Evolutionary conservation across 2,888 invertebrate species (phyloP).

Genomic region (Patella pellucida): DNA sequence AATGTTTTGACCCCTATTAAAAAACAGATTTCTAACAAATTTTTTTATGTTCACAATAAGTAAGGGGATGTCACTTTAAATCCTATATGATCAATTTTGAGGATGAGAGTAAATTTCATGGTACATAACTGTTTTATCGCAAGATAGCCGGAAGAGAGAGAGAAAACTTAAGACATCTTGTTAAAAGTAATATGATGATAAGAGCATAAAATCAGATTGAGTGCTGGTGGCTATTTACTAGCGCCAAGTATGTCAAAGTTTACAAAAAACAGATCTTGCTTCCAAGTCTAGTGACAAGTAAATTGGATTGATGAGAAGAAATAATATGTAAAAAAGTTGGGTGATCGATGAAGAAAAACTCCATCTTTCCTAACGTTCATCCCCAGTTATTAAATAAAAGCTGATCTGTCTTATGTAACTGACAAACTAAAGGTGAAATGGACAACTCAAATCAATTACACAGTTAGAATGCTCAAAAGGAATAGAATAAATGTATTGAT

Average conservation of each 20-base stretch:
- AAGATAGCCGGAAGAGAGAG: no score
- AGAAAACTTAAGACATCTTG: no score
- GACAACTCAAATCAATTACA: slow-evolving; percentile 9
- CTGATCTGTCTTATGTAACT: slow-evolving; percentile 12
- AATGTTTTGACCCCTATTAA: no score
- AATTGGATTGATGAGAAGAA: slow-evolving; percentile 2
- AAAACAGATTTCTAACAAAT: no score
- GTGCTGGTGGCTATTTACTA: no score
- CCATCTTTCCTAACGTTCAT: not conserved
- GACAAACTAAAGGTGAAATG: slow-evolving; percentile 5
- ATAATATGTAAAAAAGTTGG: not conserved
- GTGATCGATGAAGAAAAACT: slow-evolving; percentile 3
- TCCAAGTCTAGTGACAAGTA: not conserved
- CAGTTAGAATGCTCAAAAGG: not conserved
- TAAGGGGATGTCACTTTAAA: no score
- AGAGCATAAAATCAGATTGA: no score
- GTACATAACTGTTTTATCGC: no score
- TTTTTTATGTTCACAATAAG: no score
- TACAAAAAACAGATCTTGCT: not conserved
- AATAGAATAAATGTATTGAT: not conserved
- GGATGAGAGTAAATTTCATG: no score
- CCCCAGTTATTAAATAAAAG: slow-evolving; percentile 8
- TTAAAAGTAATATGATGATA: no score
- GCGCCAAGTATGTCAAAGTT: not conserved
- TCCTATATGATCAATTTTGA: no score